These are phyloP conservation scores for Eolophus roseicapilla DNA, from an alignment of 2,113 vertebrate species.

Conservation along the genomic window DNA sequence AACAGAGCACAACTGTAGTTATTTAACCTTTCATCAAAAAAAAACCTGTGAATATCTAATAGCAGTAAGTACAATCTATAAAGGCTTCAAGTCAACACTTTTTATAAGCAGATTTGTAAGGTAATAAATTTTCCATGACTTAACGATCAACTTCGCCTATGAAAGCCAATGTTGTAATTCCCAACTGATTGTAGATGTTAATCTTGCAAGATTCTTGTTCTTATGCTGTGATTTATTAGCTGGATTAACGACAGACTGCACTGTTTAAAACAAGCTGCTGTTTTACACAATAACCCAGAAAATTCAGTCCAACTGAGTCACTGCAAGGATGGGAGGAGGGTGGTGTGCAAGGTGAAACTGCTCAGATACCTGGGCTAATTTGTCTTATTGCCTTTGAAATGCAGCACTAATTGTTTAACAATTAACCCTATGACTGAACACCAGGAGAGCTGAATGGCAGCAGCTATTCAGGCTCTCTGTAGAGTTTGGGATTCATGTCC, in stretches of 20 bases:
- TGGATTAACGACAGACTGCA: slow-evolving; percentile 74
- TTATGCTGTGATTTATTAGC: slow-evolving; percentile 72
- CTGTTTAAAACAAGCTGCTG: slow-evolving; percentile 55
- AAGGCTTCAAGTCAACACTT: slow-evolving; percentile 57
- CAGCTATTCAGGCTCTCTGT: slow-evolving; percentile 20
- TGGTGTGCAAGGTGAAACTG: slow-evolving; percentile 29
- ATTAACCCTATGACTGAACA: slow-evolving; percentile 68
- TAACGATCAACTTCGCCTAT: slow-evolving; percentile 64
- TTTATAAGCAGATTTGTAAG: slow-evolving; percentile 59
- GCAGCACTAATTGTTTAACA: slow-evolving; percentile 64
- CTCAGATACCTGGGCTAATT: slow-evolving; percentile 66
- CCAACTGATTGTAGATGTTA: slow-evolving; percentile 77
- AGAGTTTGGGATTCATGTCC: neutral
- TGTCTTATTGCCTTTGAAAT: slow-evolving; percentile 58
- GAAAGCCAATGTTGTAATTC: slow-evolving; percentile 72
- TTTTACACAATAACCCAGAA: slow-evolving; percentile 54
- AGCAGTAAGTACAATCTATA: slow-evolving; percentile 29
- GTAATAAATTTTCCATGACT: slow-evolving; percentile 68
- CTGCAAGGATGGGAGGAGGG: slow-evolving; percentile 6
- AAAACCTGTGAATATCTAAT: slow-evolving; percentile 1
- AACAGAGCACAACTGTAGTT: neutral
- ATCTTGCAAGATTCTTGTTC: slow-evolving; percentile 73
- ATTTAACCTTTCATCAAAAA: slow-evolving; percentile 52
- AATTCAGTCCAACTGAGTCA: slow-evolving; percentile 38
- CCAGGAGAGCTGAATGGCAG: slow-evolving; percentile 50